Percentiles rank a stretch among this genome's conserved stretches.
These are phyloP conservation scores for Lipophrys pholis DNA, from an alignment of 2,113 vertebrate genomes.

Conservation along the genomic window DNA sequence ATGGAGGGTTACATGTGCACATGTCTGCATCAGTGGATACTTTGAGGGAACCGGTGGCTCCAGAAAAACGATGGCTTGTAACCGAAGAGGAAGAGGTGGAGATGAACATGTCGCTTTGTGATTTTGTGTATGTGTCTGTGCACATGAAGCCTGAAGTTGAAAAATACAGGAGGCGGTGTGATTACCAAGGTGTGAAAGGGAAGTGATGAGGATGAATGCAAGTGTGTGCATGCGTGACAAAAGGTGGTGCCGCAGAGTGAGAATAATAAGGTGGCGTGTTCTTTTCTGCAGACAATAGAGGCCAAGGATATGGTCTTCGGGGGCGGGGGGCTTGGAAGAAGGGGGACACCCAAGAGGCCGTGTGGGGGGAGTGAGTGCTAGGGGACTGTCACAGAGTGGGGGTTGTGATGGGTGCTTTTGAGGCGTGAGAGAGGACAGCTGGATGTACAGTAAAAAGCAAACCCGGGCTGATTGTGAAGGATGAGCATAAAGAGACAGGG, in stretches of 20 bases:
- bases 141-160: not conserved
- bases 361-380: not conserved
- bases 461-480: constrained; percentile 47
- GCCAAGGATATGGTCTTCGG: constrained; percentile 28
- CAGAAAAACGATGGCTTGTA: constrained; percentile 34
- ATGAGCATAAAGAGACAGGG: constrained; percentile 47
- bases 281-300: constrained; percentile 62
- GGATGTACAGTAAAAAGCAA: constrained; percentile 45
- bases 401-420: not conserved
- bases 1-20: constrained; percentile 47
- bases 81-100: constrained; percentile 37
- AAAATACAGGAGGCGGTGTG: constrained; percentile 28
- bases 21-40: constrained; percentile 59
- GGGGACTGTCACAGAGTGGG: constrained; percentile 5
- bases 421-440: constrained; percentile 58
- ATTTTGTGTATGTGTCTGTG: constrained; percentile 3
- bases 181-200: constrained; percentile 36
- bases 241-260: constrained; percentile 41
- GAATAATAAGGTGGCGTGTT: constrained; percentile 61
- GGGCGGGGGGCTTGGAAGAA: not conserved
- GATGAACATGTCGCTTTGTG: constrained; percentile 28
- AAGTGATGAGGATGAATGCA: constrained; percentile 68
- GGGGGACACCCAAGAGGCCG: constrained; percentile 12
- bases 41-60: constrained; percentile 46
- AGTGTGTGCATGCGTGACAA: constrained; percentile 39